Evolutionary conservation across 2,797 vertebrate species (phyloP).

Genomic region (Microctenopoma stevenorrisi): DNA sequence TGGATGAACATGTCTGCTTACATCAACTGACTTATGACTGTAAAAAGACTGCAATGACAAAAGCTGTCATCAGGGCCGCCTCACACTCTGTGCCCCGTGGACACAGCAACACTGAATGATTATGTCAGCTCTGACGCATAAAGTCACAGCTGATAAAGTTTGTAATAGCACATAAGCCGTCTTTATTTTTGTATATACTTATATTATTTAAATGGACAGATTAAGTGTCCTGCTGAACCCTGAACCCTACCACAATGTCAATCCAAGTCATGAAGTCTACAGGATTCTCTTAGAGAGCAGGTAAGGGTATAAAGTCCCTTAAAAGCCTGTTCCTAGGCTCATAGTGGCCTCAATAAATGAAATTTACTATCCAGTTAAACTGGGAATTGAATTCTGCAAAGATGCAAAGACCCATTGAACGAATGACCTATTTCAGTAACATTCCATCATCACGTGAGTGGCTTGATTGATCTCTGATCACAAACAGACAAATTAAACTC

Average conservation of each 20-base stretch:
- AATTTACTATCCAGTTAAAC: no score
- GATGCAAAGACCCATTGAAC: no score
- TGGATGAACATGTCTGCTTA: constrained; percentile 18
- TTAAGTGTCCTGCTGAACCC: background rate
- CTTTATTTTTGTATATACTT: background rate
- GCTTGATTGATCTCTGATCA: no score
- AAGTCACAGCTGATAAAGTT: constrained; percentile 8
- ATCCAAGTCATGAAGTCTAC: background rate
- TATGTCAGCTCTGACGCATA: constrained; percentile 22
- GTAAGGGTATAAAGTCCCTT: no score
- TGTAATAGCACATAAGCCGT: background rate
- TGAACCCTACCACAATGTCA: background rate
- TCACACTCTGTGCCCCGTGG: constrained; percentile 1
- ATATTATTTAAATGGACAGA: background rate
- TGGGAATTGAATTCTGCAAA: no score
- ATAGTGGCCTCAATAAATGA: no score
- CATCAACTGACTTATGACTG: constrained; percentile 13
- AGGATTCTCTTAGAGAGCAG: no score
- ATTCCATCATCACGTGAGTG: no score
- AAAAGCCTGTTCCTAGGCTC: no score
- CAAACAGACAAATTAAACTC: no score
- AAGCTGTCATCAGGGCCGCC: constrained; percentile 14
- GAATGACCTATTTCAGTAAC: no score
- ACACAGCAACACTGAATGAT: constrained; percentile 13
- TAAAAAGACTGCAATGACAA: constrained; percentile 17